Evolutionary conservation across 2,113 vertebrate species (phyloP).

Genomic region (Varanus salvator): DNA sequence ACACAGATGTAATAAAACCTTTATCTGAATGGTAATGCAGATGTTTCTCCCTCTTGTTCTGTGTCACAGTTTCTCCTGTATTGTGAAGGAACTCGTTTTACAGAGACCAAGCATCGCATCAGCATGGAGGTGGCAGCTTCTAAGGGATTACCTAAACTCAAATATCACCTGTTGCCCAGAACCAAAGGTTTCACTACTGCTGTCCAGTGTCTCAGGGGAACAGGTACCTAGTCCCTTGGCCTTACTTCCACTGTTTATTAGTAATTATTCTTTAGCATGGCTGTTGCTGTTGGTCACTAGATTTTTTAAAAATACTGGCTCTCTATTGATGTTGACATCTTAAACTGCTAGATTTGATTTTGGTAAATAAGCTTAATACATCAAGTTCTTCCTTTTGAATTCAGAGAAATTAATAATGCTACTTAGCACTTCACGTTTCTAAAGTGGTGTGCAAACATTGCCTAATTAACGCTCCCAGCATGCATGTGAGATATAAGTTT

Average conservation of each 20-base stretch:
- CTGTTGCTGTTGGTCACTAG: not conserved
- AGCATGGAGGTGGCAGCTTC: slow-evolving; percentile 97
- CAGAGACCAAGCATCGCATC: slow-evolving; percentile 95
- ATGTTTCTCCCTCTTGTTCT: not conserved
- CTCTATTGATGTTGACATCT: not conserved
- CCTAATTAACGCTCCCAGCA: slow-evolving; percentile 34
- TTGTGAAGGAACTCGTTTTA: slow-evolving; percentile 97
- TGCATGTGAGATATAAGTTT: not conserved
- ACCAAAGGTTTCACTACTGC: slow-evolving; percentile 99
- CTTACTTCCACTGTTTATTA: not conserved
- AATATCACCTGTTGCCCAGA: slow-evolving; percentile 94
- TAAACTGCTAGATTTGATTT: slow-evolving; percentile 8
- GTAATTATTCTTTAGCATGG: not conserved
- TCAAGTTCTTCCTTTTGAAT: slow-evolving; percentile 18
- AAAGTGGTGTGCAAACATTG: slow-evolving; percentile 14
- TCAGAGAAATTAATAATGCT: slow-evolving; percentile 24
- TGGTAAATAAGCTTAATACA: slow-evolving; percentile 20
- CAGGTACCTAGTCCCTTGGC: slow-evolving; percentile 78
- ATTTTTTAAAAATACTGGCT: slow-evolving; percentile 12
- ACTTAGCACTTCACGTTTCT: slow-evolving; percentile 23
- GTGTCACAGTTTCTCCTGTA: slow-evolving; percentile 91
- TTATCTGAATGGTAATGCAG: not conserved
- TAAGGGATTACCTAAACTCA: slow-evolving; percentile 93
- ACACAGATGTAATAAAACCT: not conserved
- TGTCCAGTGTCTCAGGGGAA: slow-evolving; percentile 93